These are phyloP conservation scores for Sthenelais limicola DNA, from an alignment of 2,888 invertebrate species.

Conservation along the genomic window DNA sequence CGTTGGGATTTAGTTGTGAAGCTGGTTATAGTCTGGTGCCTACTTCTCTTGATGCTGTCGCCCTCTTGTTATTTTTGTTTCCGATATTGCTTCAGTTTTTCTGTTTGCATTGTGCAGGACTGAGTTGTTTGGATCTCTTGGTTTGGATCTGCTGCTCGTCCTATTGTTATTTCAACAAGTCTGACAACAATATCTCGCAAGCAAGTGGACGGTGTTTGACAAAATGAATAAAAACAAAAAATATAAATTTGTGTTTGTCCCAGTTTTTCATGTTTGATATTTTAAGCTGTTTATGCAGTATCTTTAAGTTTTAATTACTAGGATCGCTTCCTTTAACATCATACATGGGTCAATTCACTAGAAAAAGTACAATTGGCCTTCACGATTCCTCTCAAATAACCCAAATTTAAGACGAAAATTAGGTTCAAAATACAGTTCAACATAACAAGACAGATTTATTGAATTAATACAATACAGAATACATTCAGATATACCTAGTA, in stretches of 20 bases:
- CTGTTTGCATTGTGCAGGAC: conserved; percentile 1
- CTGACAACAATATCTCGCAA: conserved; percentile 40
- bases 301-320: no score
- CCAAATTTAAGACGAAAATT: no score
- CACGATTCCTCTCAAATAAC: no score
- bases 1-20: conserved; percentile 8
- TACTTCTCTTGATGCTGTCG: conserved; percentile 9
- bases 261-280: no score
- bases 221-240: conserved; percentile 18
- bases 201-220: conserved; percentile 40
- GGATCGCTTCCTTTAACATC: no score
- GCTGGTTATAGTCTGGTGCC: conserved; percentile 8
- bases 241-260: conserved; percentile 9
- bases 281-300: no score
- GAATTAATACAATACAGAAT: no score
- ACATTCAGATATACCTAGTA: no score
- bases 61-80: conserved; percentile 23
- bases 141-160: conserved; percentile 3
- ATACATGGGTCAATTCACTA: no score
- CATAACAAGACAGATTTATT: no score
- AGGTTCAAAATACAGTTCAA: no score
- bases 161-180: conserved; percentile 32
- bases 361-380: no score
- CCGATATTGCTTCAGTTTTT: neutral
- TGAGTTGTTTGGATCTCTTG: neutral